A percentile compares a stretch with the other conserved stretches of the same genome.
Evolutionary conservation across 2,888 invertebrate genomes (phyloP).

Genomic region (Salticus scenicus): DNA sequence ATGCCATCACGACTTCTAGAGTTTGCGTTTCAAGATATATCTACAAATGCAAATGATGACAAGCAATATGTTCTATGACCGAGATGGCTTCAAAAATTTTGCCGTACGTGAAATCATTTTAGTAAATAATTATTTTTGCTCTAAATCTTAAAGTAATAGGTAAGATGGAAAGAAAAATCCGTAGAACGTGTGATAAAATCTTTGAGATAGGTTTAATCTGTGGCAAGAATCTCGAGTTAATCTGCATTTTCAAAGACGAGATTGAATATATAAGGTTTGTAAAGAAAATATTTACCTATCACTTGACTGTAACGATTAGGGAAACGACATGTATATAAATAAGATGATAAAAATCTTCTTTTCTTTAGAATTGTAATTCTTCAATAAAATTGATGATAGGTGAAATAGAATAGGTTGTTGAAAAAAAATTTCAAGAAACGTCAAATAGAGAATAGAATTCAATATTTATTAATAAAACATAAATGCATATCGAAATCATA

Average conservation of each 20-base stretch:
- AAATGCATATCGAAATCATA: too few species aligned
- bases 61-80: not conserved
- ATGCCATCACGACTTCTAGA: not conserved
- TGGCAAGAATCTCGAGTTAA: not conserved
- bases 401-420: too few species aligned
- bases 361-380: too few species aligned
- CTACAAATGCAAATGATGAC: not conserved
- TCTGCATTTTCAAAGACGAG: not conserved
- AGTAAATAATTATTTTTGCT: conserved; percentile 12
- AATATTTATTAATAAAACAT: too few species aligned
- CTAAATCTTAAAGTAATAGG: not conserved
- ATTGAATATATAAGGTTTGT: not conserved
- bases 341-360: not conserved
- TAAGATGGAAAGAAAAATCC: too few species aligned
- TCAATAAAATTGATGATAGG: too few species aligned
- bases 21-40: not conserved
- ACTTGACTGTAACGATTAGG: not conserved
- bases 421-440: too few species aligned
- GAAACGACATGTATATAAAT: not conserved
- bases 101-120: not conserved
- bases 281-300: not conserved
- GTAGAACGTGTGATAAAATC: not conserved
- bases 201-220: not conserved
- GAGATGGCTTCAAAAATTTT: not conserved
- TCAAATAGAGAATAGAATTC: too few species aligned